phyloP scores from a whole-genome alignment of 2,797 vertebrate species.

The Sphenodon punctatus region DNA sequence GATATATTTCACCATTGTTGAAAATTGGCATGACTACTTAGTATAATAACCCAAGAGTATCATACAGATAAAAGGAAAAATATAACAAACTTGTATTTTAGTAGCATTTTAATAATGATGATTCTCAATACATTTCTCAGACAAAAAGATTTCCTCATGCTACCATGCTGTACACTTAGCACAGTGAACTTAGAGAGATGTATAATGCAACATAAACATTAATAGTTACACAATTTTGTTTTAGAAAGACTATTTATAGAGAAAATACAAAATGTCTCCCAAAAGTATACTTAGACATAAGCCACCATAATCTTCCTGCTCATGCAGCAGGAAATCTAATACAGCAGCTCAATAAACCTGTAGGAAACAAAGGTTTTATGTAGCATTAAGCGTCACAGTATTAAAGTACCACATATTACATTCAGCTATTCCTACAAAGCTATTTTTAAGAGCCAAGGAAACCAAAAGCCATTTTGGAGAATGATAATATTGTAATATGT shows the following conservation, averaged over 20 bases:
- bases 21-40: constrained; percentile 23
- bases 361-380: constrained; percentile 87
- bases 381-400: constrained; percentile 82
- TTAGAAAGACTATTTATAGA: constrained; percentile 89
- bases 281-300: constrained; percentile 91
- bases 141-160: constrained; percentile 67
- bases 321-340: constrained; percentile 96
- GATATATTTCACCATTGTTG: constrained; percentile 19
- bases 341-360: constrained; percentile 94
- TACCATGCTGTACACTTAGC: constrained; percentile 54
- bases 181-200: constrained; percentile 75
- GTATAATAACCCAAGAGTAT: constrained; percentile 45
- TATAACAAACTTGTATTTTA: constrained; percentile 43
- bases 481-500: constrained; percentile 48
- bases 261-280: constrained; percentile 91
- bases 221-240: constrained; percentile 81
- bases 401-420: constrained; percentile 78
- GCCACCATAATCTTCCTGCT: constrained; percentile 99
- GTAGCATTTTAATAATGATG: constrained; percentile 57
- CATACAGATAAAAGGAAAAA: constrained; percentile 56
- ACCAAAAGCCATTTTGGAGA: constrained; percentile 68
- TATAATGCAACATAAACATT: constrained; percentile 82
- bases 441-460: constrained; percentile 76
- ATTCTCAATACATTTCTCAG: constrained; percentile 62
- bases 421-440: constrained; percentile 75